Evolutionary conservation across 2,888 invertebrate genomes (phyloP).

Genomic region (Prosopocoilus inquinatus): DNA sequence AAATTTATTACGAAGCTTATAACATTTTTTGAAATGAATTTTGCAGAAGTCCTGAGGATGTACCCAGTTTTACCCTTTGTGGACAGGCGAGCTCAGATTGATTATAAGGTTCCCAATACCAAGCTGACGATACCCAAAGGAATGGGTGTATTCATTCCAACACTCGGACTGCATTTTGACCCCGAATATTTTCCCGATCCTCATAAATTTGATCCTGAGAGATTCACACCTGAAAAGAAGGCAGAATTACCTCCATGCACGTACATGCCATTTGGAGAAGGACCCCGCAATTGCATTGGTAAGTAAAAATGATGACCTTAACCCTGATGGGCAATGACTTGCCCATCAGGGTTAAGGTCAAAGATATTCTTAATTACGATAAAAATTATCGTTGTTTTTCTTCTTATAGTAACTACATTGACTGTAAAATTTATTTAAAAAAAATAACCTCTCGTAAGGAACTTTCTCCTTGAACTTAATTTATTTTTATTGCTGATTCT

Average conservation of each 20-base stretch:
- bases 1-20: no score
- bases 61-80: conserved; percentile 16
- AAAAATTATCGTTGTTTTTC: no score
- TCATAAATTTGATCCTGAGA: conserved; percentile 12
- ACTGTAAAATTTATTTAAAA: no score
- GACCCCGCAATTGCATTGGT: conserved; percentile 14
- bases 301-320: neutral
- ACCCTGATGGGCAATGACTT: no score
- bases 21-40: neutral
- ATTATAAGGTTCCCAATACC: conserved; percentile 10
- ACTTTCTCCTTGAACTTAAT: no score
- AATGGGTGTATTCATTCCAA: conserved; percentile 6
- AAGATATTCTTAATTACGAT: no score
- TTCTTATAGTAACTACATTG: no score
- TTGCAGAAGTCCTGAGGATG: conserved; percentile 15
- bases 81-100: neutral
- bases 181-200: conserved; percentile 13
- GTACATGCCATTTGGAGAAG: conserved; percentile 13
- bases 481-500: no score
- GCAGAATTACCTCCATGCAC: neutral
- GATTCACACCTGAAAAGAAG: conserved; percentile 12
- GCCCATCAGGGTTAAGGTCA: no score
- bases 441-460: no score
- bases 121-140: conserved; percentile 7
- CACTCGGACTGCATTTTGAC: conserved; percentile 6